Base-by-base conservation (phyloP, 2,888 invertebrate genomes). In the Willowsia nigromaculata region DNA sequence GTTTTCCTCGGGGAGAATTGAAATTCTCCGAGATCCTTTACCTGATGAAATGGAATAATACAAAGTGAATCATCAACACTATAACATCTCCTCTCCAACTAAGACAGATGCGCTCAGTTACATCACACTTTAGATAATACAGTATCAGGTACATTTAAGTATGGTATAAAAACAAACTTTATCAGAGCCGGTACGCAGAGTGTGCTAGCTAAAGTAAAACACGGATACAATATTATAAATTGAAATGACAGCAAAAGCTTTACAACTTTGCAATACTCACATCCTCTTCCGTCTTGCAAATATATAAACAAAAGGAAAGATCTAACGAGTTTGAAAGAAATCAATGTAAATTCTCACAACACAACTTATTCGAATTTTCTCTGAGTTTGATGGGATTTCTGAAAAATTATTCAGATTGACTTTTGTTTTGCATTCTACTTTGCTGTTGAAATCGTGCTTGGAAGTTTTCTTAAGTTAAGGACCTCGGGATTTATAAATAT, bases 21-120 rank as follows among this genome's bases (percentile, higher is more conserved):
- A 71, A 71, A 71, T 43, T 18, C 65, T 68, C 37, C 18, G 59
- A 59, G 22, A 65, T 65, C 30, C 65, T 33, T 37, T 84, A 85
- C 84, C 84, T 85, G 84, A 85, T 74, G 84, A 59, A 85, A 85
- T 74, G 59, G 84, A 85, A 74, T 74, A 71, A 71, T 33, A 18
- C 65, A 68, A 68, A 68, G 71, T 71, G 71, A 71, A 71, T 71
- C 71, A 71, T 71, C 65, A 68, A 37, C 59, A 62, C 59, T 13
- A 30, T 22, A 25, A 33, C 65, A 68, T 15, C 1, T 18, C 30
- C 7, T 30, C 68, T 43, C 18, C 22, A 43, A 22, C 15, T 43
- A 25, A 68, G 9, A n/a, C 33, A 68, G 37, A 68, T 71, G 25
- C 25, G 4, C 13, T 50, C 59, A 22, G 59, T 59, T 25, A 59